These are phyloP conservation scores for Marasmarcha lunaedactyla DNA, from an alignment of 2,888 invertebrate genomes.

Conservation along the genomic window DNA sequence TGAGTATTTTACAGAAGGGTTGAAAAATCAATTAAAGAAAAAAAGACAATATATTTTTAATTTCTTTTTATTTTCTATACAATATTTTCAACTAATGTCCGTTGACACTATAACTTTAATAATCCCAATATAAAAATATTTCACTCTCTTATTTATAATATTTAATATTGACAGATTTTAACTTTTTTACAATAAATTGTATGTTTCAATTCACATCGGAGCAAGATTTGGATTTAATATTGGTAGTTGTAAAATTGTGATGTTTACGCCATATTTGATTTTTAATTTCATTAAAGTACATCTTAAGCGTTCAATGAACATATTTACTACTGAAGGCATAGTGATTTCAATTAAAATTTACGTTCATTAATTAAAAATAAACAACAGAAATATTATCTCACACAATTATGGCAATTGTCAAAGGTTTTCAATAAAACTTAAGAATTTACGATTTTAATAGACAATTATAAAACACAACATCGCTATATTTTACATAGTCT, in stretches of 20 bases:
- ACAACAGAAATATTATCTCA: constrained; percentile 62
- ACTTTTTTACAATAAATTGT: constrained; percentile 33
- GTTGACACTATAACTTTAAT: constrained; percentile 51
- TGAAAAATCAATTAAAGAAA: no score
- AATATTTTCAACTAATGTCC: constrained; percentile 59
- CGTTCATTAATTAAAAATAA: constrained; percentile 36
- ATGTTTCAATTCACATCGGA: constrained; percentile 23
- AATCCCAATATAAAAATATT: constrained; percentile 69
- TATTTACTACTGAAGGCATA: constrained; percentile 43
- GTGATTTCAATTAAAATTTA: constrained; percentile 28
- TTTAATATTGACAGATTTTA: constrained; percentile 54
- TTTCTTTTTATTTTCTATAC: constrained; percentile 60
- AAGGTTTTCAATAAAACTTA: constrained; percentile 43
- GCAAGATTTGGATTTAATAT: no score
- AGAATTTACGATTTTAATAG: constrained; percentile 45
- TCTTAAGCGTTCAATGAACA: constrained; percentile 26
- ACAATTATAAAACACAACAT: constrained; percentile 66
- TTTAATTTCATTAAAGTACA: constrained; percentile 14
- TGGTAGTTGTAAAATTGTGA: no score
- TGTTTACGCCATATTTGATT: not conserved
- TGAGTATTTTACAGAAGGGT: no score
- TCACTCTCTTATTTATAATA: constrained; percentile 52
- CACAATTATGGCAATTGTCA: constrained; percentile 62
- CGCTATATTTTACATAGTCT: constrained; percentile 62
- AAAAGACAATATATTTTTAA: constrained; percentile 21